phyloP scores from a whole-genome alignment of 2,888 invertebrate species.

The Dryadula phaetusa region DNA sequence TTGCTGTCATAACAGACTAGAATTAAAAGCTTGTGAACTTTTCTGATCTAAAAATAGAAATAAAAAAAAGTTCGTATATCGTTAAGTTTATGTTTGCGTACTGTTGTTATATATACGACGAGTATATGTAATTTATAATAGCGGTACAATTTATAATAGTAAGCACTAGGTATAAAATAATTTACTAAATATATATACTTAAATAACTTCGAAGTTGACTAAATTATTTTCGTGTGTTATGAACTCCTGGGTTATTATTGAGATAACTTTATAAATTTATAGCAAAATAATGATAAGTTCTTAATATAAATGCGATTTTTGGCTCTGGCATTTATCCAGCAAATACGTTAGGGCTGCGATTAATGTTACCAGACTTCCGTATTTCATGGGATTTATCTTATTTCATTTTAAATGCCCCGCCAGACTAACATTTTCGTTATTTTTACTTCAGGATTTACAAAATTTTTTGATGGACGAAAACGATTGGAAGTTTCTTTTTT shows the following conservation, averaged over 20 bases:
- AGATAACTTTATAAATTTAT: constrained; percentile 27
- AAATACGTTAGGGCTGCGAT: constrained; percentile 1
- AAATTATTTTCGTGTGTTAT: constrained; percentile 38
- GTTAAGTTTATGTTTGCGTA: neutral
- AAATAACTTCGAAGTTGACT: no score
- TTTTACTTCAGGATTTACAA: neutral
- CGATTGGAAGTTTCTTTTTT: no score
- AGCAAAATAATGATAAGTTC: constrained; percentile 28
- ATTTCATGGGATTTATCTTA: neutral
- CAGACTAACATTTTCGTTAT: neutral
- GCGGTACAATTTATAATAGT: neutral
- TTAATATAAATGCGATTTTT: constrained; percentile 29
- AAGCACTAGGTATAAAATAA: neutral
- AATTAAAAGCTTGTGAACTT: constrained; percentile 5
- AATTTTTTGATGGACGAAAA: neutral
- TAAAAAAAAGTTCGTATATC: neutral
- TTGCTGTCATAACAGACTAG: constrained; percentile 11
- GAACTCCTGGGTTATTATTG: constrained; percentile 13
- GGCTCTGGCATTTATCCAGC: constrained; percentile 30
- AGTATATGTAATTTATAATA: neutral
- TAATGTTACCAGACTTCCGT: neutral
- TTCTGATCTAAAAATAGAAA: neutral
- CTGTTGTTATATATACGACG: neutral
- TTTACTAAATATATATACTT: no score
- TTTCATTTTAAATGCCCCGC: neutral